A percentile compares a stretch with the other conserved stretches of the same genome.
Evolutionary conservation across 2,888 invertebrate species (phyloP).

Genomic region (Macrosoma leucophasiata): DNA sequence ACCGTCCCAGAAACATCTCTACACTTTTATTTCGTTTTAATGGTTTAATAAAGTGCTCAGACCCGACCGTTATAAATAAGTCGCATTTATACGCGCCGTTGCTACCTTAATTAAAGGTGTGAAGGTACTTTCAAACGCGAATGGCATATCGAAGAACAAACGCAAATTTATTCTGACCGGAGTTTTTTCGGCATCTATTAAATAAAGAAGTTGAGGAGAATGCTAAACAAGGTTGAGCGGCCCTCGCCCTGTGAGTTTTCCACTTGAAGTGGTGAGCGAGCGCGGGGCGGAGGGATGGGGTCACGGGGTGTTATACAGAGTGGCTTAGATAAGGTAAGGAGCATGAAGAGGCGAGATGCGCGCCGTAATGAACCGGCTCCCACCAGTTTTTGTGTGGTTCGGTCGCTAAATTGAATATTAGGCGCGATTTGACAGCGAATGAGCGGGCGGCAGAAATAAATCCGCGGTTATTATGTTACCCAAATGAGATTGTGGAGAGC

Average conservation of each 20-base stretch:
- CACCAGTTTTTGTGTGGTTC: slow-evolving; percentile 73
- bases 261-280: slow-evolving; percentile 68
- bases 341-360: slow-evolving; percentile 74
- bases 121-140: slow-evolving; percentile 49
- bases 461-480: slow-evolving; percentile 73
- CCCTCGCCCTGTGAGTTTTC: slow-evolving; percentile 72
- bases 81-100: slow-evolving; percentile 51
- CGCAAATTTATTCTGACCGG: slow-evolving; percentile 70
- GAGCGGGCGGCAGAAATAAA: slow-evolving; percentile 70
- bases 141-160: slow-evolving; percentile 62
- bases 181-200: slow-evolving; percentile 72
- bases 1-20: slow-evolving; percentile 31
- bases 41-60: slow-evolving; percentile 58
- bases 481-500: slow-evolving; percentile 67
- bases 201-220: slow-evolving; percentile 74
- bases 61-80: slow-evolving; percentile 50
- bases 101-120: slow-evolving; percentile 61
- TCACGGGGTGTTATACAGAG: slow-evolving; percentile 62
- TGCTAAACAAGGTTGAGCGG: slow-evolving; percentile 74
- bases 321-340: slow-evolving; percentile 74
- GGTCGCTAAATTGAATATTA: slow-evolving; percentile 73
- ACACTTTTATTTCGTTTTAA: slow-evolving; percentile 47
- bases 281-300: slow-evolving; percentile 39
- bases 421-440: slow-evolving; percentile 72
- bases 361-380: slow-evolving; percentile 72